Evolutionary conservation across 2,888 invertebrate genomes (phyloP).

Genomic region (Apocheima hispidaria): DNA sequence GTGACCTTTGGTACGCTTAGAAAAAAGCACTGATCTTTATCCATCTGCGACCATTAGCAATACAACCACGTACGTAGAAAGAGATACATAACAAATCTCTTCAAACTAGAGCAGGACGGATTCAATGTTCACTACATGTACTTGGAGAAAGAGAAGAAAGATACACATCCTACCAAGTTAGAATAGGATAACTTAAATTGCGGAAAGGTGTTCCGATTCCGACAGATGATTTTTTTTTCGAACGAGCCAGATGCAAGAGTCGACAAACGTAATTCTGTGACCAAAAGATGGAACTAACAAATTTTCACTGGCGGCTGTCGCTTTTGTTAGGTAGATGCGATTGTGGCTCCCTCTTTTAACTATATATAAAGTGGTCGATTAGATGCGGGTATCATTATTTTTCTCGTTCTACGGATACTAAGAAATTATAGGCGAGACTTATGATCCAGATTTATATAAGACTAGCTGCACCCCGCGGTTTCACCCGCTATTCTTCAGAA

Average conservation of each 20-base stretch:
- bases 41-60: no score
- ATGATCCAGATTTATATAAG: no score
- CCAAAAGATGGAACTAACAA: background rate
- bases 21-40: no score
- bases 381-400: background rate
- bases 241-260: slow-evolving; percentile 35
- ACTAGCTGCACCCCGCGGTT: no score
- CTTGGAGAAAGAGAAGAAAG: slow-evolving; percentile 33
- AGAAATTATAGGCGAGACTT: no score
- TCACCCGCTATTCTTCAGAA: no score
- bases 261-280: background rate
- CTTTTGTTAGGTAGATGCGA: background rate
- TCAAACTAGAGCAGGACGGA: no score
- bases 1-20: no score
- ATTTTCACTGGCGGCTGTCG: background rate
- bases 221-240: slow-evolving; percentile 36
- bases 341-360: background rate
- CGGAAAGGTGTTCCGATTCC: slow-evolving; percentile 36
- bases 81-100: no score
- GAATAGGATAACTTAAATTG: slow-evolving; percentile 30
- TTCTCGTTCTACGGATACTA: no score
- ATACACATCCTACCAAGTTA: slow-evolving; percentile 11
- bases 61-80: no score
- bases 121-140: no score
- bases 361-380: background rate